Percentiles rank a stretch among this genome's conserved stretches.
phyloP scores from a whole-genome alignment of 2,888 invertebrate genomes.

The Selenia dentaria region DNA sequence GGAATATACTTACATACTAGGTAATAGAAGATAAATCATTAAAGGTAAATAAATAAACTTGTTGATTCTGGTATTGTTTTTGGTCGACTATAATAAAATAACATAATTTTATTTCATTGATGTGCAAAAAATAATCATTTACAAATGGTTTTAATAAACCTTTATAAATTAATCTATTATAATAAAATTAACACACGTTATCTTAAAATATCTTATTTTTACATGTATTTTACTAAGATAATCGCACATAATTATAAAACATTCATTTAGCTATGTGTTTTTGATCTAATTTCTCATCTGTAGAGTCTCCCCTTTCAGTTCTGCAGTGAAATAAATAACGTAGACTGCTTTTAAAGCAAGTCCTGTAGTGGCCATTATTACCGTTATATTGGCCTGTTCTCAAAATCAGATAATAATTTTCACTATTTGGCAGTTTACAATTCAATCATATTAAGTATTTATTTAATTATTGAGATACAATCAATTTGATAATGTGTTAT shows the following conservation, averaged over 20 bases:
- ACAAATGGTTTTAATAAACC: constrained; percentile 6
- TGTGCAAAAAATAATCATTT: constrained; percentile 24
- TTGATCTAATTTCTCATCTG: not conserved
- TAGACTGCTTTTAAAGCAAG: no score
- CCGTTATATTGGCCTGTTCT: no score
- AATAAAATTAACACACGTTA: constrained; percentile 10
- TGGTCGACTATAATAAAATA: constrained; percentile 14
- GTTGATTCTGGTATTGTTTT: constrained; percentile 3
- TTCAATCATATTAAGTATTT: no score
- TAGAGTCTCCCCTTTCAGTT: not conserved
- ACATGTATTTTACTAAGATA: constrained; percentile 13
- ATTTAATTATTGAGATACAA: no score
- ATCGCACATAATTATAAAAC: constrained; percentile 5
- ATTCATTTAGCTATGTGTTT: constrained; percentile 8
- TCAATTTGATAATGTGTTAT: no score
- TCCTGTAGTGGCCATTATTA: no score
- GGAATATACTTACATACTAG: no score
- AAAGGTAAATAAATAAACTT: constrained; percentile 4
- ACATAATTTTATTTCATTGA: constrained; percentile 15
- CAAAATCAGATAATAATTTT: no score
- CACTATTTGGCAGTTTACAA: no score
- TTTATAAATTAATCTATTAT: constrained; percentile 13
- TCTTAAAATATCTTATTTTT: constrained; percentile 15
- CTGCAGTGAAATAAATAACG: no score
- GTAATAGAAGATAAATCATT: no score